phyloP scores from a whole-genome alignment of 2,797 vertebrate species.

The Sebastes matsubarae region DNA sequence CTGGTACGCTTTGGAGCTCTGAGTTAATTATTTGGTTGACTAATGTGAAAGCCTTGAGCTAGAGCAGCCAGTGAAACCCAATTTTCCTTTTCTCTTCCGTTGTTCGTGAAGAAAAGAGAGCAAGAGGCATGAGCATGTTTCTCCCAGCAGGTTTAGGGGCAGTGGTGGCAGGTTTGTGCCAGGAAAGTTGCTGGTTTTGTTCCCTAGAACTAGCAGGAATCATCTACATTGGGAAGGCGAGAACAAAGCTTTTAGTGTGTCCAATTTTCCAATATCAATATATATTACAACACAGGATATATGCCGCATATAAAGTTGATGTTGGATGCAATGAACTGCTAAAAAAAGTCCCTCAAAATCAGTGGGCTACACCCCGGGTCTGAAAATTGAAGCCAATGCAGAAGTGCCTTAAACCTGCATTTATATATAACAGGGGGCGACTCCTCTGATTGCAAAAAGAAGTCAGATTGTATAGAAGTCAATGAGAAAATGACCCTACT shows the following conservation, averaged over 20 bases:
- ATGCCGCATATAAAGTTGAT: not conserved
- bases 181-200: not conserved
- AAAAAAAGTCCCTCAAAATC: too few species aligned
- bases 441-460: too few species aligned
- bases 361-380: too few species aligned
- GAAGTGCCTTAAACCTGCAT: too few species aligned
- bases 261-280: not conserved
- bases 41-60: slow-evolving; percentile 60
- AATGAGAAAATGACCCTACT: too few species aligned
- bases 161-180: not conserved
- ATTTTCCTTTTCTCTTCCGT: slow-evolving; percentile 25
- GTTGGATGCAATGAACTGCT: not conserved
- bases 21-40: slow-evolving; percentile 71
- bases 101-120: slow-evolving; percentile 25
- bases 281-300: not conserved
- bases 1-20: slow-evolving; percentile 17
- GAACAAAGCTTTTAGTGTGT: not conserved
- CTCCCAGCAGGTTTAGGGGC: not conserved
- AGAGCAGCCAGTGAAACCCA: slow-evolving; percentile 20
- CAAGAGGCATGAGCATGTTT: not conserved
- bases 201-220: not conserved
- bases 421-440: too few species aligned
- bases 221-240: not conserved
- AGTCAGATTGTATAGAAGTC: too few species aligned
- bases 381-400: too few species aligned